Conservation (phyloP, 2,113 vertebrate genomes). For the Dissostichus mawsoni region DNA sequence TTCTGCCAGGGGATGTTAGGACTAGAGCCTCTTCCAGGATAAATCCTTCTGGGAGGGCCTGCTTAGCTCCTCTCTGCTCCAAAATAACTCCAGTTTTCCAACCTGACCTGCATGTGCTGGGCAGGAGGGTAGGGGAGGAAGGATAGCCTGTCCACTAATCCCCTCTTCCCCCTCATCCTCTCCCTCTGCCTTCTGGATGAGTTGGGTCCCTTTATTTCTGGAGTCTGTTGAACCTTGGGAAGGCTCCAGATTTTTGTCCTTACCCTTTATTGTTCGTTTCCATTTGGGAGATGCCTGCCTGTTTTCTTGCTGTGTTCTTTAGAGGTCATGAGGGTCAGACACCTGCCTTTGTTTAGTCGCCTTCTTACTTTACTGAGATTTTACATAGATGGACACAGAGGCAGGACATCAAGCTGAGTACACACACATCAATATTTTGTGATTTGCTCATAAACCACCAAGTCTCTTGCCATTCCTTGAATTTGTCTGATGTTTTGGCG, state of each 20-base stretch:
- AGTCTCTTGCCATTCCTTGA: too few relatives aligned
- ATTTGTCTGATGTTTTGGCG: too few relatives aligned
- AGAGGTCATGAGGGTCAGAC: background rate
- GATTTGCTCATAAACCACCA: too few relatives aligned
- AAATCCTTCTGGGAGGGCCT: constrained; percentile 58
- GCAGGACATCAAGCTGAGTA: too few relatives aligned
- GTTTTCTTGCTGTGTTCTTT: background rate
- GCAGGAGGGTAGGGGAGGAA: constrained; percentile 40
- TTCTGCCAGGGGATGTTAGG: constrained; percentile 57
- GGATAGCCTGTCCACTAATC: constrained; percentile 66
- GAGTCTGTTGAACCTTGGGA: constrained; percentile 16
- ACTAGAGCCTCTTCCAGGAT: constrained; percentile 55
- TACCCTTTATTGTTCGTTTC: background rate
- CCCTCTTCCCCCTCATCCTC: constrained; percentile 48
- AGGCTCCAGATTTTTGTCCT: background rate
- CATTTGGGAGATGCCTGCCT: background rate
- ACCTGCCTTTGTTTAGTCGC: background rate
- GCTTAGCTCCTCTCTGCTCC: constrained; percentile 52
- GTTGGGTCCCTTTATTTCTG: constrained; percentile 44
- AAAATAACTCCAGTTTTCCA: constrained; percentile 67
- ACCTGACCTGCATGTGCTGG: constrained; percentile 57
- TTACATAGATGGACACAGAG: too few relatives aligned
- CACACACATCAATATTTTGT: too few relatives aligned
- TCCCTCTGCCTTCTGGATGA: constrained; percentile 22
- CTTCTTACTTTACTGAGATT: too few relatives aligned